Evolutionary conservation across 2,888 invertebrate species (phyloP), one percentile per base, ranked within the genome.

Genomic region (Ophion slaviceki): DNA sequence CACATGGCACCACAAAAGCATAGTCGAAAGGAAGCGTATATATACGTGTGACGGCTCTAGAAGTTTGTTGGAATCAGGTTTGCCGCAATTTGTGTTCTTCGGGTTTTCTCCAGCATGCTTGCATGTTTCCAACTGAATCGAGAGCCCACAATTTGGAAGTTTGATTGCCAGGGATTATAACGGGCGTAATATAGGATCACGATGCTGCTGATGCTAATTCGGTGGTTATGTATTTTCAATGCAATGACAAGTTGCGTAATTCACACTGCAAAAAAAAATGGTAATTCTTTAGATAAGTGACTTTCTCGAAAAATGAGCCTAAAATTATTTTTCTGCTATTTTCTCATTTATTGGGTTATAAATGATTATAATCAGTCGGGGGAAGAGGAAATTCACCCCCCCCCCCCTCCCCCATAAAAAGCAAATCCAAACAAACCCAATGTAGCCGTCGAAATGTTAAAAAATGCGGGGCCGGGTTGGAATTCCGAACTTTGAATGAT

Each of bases 1-100:
- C 80, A 71, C 80, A 75, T 72, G 68, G 66, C 28, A 67, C 67
- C 76, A 68, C 64, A 57, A 53, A 75, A 84, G 61, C 70, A 36
- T 77, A 17, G 53, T 62, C 71, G 40, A 62, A 64, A 71, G 71
- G 64, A 80, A 80, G 36, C 24, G 40, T 24, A 32, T 70, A 47
- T 70, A 32, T 76, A 47, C 24, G 61, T 74, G 28, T 74, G 74
- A 47, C 45, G 28, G 24, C 47, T 24, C 62, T 47, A 32, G 10
- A 75, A 47, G 62, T 32, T 28, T 57, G 32, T 20, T 36, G 66
- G 59, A 72, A 74, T 74, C 80, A 62, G 64, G 24, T 80, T 66
- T n/a, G 62, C n/a, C 24, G 71, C 66, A 66, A 66, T 80, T 80
- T 72, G 64, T 72, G 47, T 66, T 24, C 64, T 24, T 66, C 64